Evolutionary conservation across 2,797 vertebrate species (phyloP), one percentile per base, ranked within the genome.

Genomic region (Argyrosomus regius): DNA sequence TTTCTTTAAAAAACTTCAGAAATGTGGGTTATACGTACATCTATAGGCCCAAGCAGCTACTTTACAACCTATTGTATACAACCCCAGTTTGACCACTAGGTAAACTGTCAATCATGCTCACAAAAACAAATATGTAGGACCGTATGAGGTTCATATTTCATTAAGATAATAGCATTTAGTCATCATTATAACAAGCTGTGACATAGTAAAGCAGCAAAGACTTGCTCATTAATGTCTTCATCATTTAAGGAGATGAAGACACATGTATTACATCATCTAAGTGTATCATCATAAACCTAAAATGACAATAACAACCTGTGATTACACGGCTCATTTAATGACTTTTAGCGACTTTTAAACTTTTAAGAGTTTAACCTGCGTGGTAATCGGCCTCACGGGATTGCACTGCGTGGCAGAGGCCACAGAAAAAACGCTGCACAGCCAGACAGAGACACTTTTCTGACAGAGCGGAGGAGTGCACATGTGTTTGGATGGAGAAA

Each of bases 131-230:
- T 18, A 68, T 3, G 22, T 8, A 43, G 16, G 63, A 64, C 63
- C 43, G 56, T 45, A 58, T 28, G 16, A 77, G 52, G 61, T 65
- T 92, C 77, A 66, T 22, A 48, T 89, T 79, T 82, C 72, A 81
- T 63, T 66, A 26, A 68, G 41, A 69, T 71, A 67, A 86, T 66
- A 46, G 12, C 48, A 60, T 73, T 61, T 59, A 57, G 35, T 56
- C 50, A 76, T 91, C 75, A 86, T 49, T 57, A 26, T 80, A 93
- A 92, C 46, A 24, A 78, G 75, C 13, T 65, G 28, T 75, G 89
- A 83, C 80, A 80, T 7, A 18, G 57, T 6, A 58, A 82, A 77
- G 68, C 41, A 74, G 73, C 13, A 14, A 71, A 68, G 46, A 54
- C 16, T 31, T 39, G 28, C 78, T 65, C 58, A 26, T 75, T 20